phyloP scores from a whole-genome alignment of 1,140 invertebrate genomes.

The Eubasilissa regina region DNA sequence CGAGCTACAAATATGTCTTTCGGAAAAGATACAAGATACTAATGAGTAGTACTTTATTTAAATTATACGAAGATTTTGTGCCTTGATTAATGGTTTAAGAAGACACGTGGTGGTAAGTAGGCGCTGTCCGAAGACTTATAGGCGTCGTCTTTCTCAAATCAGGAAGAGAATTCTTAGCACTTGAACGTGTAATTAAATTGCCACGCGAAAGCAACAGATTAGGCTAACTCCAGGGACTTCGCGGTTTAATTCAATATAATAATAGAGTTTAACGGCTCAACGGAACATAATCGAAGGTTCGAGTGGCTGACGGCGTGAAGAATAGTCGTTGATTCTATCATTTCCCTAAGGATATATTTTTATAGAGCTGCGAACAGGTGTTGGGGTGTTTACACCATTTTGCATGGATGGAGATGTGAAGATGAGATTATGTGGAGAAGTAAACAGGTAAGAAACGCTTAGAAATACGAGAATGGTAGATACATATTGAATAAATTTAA shows the following conservation, averaged over 20 bases:
- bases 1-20: too few species aligned
- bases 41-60: too few species aligned
- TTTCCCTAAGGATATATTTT: neutral
- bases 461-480: too few species aligned
- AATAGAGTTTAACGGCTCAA: conserved; percentile 12
- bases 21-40: too few species aligned
- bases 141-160: conserved; percentile 14
- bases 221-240: neutral
- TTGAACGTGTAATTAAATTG: conserved; percentile 31
- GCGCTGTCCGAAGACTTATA: neutral
- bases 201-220: conserved; percentile 4
- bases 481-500: too few species aligned
- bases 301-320: conserved; percentile 3
- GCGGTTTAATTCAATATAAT: conserved; percentile 8
- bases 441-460: too few species aligned
- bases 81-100: too few species aligned
- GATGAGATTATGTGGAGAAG: neutral
- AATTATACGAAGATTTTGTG: too few species aligned
- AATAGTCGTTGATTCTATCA: conserved; percentile 14
- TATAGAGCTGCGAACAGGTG: neutral
- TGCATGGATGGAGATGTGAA: neutral
- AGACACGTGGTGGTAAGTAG: neutral
- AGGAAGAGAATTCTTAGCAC: conserved; percentile 34
- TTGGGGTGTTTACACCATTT: neutral
- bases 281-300: conserved; percentile 1